Conservation (phyloP, 2,888 invertebrate species). For the Leucophenga maculata region DNA sequence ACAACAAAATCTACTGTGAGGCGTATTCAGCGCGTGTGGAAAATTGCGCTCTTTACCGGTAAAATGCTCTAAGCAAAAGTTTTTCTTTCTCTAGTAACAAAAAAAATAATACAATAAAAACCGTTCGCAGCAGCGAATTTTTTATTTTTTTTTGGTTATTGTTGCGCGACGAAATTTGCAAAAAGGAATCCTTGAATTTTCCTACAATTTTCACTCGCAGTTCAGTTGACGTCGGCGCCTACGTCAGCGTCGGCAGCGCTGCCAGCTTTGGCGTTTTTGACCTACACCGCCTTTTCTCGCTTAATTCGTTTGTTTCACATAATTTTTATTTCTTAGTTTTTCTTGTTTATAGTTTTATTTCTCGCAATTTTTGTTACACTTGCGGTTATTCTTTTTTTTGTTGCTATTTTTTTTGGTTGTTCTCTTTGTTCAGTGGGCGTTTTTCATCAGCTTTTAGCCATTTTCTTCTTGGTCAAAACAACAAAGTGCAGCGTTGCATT, state of each 20-base stretch:
- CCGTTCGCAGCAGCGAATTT: background rate
- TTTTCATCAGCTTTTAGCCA: conserved; percentile 32
- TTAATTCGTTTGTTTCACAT: conserved; percentile 23
- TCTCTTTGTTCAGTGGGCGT: conserved; percentile 6
- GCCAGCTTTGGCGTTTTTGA: conserved; percentile 25
- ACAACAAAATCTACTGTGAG: background rate
- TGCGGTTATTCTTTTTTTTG: conserved; percentile 43
- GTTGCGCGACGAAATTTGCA: conserved; percentile 3
- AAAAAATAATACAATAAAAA: background rate
- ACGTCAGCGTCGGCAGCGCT: background rate
- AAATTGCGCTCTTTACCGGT: conserved; percentile 15
- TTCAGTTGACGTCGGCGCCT: background rate
- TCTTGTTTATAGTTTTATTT: conserved; percentile 12
- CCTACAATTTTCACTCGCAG: background rate
- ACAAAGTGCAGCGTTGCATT: too few relatives aligned
- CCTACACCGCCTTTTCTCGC: conserved; percentile 36
- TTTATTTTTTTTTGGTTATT: conserved; percentile 1
- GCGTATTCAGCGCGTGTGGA: conserved; percentile 6
- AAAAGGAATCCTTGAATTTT: conserved; percentile 14
- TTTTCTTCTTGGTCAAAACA: background rate
- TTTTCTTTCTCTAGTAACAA: background rate
- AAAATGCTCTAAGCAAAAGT: conserved; percentile 16
- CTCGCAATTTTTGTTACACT: background rate
- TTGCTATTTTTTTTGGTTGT: background rate
- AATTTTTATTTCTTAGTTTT: conserved; percentile 7